phyloP scores from a whole-genome alignment of 1,140 invertebrate genomes.

The Pteromalus puparum region DNA sequence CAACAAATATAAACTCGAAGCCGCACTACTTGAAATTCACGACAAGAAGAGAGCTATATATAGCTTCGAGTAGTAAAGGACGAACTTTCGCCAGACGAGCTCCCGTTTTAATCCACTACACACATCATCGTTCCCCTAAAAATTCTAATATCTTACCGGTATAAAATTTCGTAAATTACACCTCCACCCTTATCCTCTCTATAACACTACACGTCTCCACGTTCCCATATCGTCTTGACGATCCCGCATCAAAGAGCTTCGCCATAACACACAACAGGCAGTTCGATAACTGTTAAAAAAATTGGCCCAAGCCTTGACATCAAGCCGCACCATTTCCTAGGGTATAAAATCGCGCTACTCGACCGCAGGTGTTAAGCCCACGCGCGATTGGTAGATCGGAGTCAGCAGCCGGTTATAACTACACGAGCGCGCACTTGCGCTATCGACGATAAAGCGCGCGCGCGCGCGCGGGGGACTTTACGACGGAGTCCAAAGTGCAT shows the following conservation, averaged over 20 bases:
- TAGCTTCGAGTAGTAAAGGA: no score
- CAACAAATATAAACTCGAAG: no score
- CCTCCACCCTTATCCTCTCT: no score
- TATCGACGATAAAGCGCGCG: not conserved
- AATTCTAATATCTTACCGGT: not conserved
- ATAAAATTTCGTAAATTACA: no score
- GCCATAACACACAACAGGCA: no score
- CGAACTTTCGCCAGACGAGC: no score
- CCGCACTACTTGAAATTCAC: no score
- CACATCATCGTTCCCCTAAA: not conserved
- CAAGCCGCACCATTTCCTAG: not conserved
- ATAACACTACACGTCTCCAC: no score
- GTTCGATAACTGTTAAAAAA: not conserved
- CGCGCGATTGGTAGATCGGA: constrained; percentile 19
- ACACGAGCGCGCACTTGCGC: not conserved
- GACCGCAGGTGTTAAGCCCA: not conserved
- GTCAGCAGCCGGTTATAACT: constrained; percentile 14
- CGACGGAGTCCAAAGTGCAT: constrained; percentile 11
- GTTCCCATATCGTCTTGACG: no score
- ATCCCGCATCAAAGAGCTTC: no score
- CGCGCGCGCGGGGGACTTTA: not conserved
- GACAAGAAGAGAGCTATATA: no score
- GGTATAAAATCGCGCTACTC: constrained; percentile 13
- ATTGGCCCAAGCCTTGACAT: not conserved
- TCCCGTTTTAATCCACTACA: no score